phyloP scores from a whole-genome alignment of 2,113 vertebrate genomes.

The Dicaeum eximium region DNA sequence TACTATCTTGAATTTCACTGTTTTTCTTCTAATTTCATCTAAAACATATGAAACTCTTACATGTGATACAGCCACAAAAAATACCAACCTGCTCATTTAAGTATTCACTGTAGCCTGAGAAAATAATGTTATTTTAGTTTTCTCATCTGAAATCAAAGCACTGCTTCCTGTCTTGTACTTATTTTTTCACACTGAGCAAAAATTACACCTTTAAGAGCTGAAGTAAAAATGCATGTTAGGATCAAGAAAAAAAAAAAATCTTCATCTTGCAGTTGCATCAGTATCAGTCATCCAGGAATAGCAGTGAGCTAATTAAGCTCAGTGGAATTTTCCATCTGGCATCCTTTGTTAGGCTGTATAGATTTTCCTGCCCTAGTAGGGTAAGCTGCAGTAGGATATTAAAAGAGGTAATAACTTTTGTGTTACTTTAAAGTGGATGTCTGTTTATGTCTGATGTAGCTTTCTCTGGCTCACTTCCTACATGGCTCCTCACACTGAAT shows the following conservation, averaged over 20 bases:
- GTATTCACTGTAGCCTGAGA: background rate
- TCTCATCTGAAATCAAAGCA: background rate
- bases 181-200: background rate
- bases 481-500: background rate
- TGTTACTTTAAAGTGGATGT: background rate
- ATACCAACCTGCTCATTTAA: background rate
- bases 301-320: slow-evolving; percentile 54
- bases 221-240: background rate
- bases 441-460: background rate
- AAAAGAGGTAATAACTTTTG: slow-evolving; percentile 36
- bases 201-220: background rate
- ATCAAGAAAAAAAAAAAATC: background rate
- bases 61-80: background rate
- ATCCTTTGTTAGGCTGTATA: slow-evolving; percentile 36
- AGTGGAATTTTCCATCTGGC: slow-evolving; percentile 66
- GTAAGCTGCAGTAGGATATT: slow-evolving; percentile 41
- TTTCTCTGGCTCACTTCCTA: background rate
- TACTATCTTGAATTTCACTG: background rate
- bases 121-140: background rate
- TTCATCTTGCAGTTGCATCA: background rate
- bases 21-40: background rate
- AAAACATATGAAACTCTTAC: background rate
- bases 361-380: slow-evolving; percentile 24
- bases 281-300: slow-evolving; percentile 37
- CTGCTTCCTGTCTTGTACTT: background rate